A percentile compares a stretch with the other conserved stretches of the same genome.
phyloP scores from a whole-genome alignment of 2,888 invertebrate species.

The Platynereis dumerilii region DNA sequence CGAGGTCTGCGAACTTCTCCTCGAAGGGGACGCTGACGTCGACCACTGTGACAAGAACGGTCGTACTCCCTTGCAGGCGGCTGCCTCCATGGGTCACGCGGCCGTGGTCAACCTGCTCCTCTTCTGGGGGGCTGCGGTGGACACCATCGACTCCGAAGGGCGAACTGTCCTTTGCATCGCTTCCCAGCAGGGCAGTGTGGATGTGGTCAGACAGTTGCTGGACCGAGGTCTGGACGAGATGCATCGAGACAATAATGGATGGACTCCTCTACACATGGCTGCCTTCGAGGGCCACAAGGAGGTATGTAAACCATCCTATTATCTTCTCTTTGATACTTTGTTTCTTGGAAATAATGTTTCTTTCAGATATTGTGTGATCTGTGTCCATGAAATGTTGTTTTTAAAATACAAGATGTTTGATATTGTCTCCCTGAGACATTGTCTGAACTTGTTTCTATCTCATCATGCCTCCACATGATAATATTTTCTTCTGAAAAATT shows the following conservation, averaged over 20 bases:
- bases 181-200: conserved; percentile 67
- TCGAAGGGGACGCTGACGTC: conserved; percentile 91
- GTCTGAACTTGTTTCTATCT: no score
- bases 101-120: conserved; percentile 83
- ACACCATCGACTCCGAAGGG: conserved; percentile 92
- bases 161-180: conserved; percentile 75
- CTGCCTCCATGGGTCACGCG: conserved; percentile 90
- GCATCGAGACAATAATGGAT: conserved; percentile 86
- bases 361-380: no score
- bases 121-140: conserved; percentile 95
- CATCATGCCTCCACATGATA: no score
- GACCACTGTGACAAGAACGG: conserved; percentile 76
- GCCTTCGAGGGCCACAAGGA: conserved; percentile 91
- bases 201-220: conserved; percentile 86
- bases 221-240: conserved; percentile 72
- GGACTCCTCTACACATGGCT: conserved; percentile 96
- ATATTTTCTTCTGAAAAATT: no score
- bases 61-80: conserved; percentile 65
- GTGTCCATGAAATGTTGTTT: no score
- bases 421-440: no score
- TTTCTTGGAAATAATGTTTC: no score
- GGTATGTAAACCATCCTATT: conserved; percentile 69
- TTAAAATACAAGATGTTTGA: no score
- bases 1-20: conserved; percentile 73
- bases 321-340: no score